Percentiles rank a stretch among this genome's conserved stretches.
These are phyloP conservation scores for Syrmaticus mikado DNA, from an alignment of 2,113 vertebrate species.

Conservation along the genomic window DNA sequence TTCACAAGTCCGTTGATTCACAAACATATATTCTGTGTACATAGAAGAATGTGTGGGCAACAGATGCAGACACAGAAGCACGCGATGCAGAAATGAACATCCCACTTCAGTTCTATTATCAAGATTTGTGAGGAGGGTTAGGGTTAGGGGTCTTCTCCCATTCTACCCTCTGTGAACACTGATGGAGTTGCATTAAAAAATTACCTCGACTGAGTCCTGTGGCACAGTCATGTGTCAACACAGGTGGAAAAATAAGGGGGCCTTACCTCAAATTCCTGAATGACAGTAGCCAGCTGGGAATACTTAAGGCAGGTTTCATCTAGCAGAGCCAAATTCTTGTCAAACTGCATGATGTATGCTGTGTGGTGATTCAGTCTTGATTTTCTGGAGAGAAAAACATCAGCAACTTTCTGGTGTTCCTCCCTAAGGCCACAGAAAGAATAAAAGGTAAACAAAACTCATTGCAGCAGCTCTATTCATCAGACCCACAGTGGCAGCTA, in stretches of 20 bases:
- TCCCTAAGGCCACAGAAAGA: constrained; percentile 82
- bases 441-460: constrained; percentile 1
- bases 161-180: background rate
- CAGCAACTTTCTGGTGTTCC: constrained; percentile 88
- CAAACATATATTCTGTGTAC: background rate
- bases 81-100: background rate
- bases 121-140: background rate
- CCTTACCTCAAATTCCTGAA: constrained; percentile 91
- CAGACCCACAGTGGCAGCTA: background rate
- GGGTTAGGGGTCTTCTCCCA: background rate
- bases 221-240: background rate
- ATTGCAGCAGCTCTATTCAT: background rate
- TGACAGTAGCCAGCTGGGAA: constrained; percentile 79
- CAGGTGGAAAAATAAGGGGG: background rate
- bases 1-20: background rate
- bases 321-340: constrained; percentile 87
- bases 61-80: background rate
- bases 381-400: constrained; percentile 87
- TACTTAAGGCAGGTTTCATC: constrained; percentile 83
- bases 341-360: constrained; percentile 89
- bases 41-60: background rate
- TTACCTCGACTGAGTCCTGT: background rate
- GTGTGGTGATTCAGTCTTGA: constrained; percentile 87
- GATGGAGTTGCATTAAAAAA: background rate
- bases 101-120: background rate